A percentile compares a stretch with the other conserved stretches of the same genome.
These are phyloP conservation scores for Coryphaenoides rupestris DNA, from an alignment of 2,113 vertebrate genomes.

Conservation along the genomic window DNA sequence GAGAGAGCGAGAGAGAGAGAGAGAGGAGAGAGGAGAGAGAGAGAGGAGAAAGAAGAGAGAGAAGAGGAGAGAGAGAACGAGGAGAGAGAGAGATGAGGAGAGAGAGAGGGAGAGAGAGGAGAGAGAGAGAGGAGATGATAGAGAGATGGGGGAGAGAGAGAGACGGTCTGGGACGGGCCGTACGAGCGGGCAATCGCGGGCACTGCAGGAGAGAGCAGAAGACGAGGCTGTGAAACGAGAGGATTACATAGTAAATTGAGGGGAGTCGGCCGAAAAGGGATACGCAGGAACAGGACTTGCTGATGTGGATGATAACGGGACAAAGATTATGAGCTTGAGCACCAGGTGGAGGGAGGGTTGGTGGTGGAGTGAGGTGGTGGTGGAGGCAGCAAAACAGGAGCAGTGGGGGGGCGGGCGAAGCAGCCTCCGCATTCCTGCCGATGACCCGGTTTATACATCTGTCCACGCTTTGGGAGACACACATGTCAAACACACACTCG, in stretches of 20 bases:
- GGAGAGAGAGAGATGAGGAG: no score
- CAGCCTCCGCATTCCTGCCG: slow-evolving; percentile 7
- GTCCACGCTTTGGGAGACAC: slow-evolving; percentile 19
- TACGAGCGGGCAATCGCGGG: background rate
- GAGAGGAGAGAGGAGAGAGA: no score
- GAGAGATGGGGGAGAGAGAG: background rate
- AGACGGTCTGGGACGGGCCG: no score
- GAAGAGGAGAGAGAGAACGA: background rate
- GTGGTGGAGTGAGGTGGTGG: slow-evolving; percentile 30
- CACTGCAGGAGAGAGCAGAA: background rate
- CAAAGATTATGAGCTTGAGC: slow-evolving; percentile 1
- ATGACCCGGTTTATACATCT: slow-evolving; percentile 45
- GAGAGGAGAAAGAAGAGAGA: slow-evolving; percentile 8
- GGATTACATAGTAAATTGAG: slow-evolving; percentile 9
- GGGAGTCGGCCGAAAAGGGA: slow-evolving; percentile 2
- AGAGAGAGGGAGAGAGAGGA: background rate
- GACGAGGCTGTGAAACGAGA: background rate
- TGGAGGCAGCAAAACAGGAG: no score
- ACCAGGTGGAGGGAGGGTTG: no score
- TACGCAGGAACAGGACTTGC: background rate
- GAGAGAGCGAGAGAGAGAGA: background rate
- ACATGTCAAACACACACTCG: background rate
- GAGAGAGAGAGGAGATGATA: background rate
- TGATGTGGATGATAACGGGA: background rate
- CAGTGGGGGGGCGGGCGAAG: background rate